Conservation (phyloP, 2,797 vertebrate genomes). For the Huso huso region DNA sequence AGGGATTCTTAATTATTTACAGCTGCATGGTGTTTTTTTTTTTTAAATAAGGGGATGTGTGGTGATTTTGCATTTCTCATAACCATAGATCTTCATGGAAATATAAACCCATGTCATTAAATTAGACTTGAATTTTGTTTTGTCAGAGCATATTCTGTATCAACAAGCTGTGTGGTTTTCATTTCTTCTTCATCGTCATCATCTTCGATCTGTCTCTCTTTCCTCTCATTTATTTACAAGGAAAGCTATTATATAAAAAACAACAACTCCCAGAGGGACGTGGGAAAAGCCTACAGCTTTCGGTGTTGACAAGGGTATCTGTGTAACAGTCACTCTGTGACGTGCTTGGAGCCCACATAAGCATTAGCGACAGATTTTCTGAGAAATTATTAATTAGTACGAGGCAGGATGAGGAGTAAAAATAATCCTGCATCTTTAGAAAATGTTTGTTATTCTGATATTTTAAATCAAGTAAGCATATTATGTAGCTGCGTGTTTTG, state of each 20-base stretch:
- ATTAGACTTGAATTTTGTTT: not conserved
- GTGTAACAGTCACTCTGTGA: conserved; percentile 21
- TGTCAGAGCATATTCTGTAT: not conserved
- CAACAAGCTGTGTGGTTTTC: not conserved
- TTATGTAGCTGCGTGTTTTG: not conserved
- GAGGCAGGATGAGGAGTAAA: conserved; percentile 19
- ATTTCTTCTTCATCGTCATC: not conserved
- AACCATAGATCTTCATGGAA: not conserved
- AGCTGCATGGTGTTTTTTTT: not conserved
- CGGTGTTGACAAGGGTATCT: conserved; percentile 23
- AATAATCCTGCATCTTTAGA: conserved; percentile 16
- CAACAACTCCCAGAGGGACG: conserved; percentile 24
- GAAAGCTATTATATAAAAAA: conserved; percentile 12
- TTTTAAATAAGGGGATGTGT: not conserved
- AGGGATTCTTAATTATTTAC: not conserved
- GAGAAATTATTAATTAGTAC: conserved; percentile 35
- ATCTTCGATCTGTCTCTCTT: conserved; percentile 2
- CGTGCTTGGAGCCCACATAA: conserved; percentile 19
- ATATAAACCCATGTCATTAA: no score
- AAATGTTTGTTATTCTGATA: conserved; percentile 17
- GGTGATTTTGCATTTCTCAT: not conserved
- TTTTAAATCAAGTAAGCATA: not conserved
- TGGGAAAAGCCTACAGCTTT: conserved; percentile 17
- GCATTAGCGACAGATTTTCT: conserved; percentile 19
- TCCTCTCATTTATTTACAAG: conserved; percentile 11